phyloP scores from a whole-genome alignment of 1,140 invertebrate genomes.

The Pseudomyrmex gracilis region DNA sequence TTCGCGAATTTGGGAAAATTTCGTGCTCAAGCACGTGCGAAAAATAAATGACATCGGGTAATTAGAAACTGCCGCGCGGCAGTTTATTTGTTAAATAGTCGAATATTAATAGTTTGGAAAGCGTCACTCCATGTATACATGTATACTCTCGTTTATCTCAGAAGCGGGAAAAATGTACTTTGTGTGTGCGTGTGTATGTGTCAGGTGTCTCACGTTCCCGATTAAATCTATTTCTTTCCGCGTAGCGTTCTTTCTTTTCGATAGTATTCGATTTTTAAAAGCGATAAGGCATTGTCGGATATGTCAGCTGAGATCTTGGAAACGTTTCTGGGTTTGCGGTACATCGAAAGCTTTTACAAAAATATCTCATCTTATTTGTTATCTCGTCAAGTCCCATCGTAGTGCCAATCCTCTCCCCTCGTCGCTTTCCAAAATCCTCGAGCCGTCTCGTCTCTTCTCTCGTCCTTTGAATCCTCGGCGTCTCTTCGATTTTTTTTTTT shows the following conservation, averaged over 20 bases:
- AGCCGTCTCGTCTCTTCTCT: constrained; percentile 2
- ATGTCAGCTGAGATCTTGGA: constrained; percentile 84
- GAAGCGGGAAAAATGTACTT: constrained; percentile 37
- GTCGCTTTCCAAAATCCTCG: constrained; percentile 30
- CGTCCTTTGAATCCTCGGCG: constrained; percentile 10
- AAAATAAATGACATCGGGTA: neutral
- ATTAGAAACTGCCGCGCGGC: neutral
- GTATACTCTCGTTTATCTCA: constrained; percentile 19
- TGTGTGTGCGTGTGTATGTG: neutral
- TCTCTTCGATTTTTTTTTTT: neutral
- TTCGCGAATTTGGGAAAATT: neutral
- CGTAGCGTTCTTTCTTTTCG: constrained; percentile 1
- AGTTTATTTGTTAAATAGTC: no score
- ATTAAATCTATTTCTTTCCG: neutral
- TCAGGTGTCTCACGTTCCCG: constrained; percentile 21
- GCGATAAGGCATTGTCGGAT: constrained; percentile 86
- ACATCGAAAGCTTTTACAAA: constrained; percentile 84
- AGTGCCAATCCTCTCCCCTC: neutral
- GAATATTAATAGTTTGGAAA: no score
- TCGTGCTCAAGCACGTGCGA: neutral
- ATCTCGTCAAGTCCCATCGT: constrained; percentile 60
- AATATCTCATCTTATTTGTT: constrained; percentile 82
- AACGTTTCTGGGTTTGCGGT: constrained; percentile 77
- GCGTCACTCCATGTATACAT: no score
- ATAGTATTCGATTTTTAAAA: constrained; percentile 72